phyloP scores from a whole-genome alignment of 2,113 vertebrate genomes.

The Turnix velox region DNA sequence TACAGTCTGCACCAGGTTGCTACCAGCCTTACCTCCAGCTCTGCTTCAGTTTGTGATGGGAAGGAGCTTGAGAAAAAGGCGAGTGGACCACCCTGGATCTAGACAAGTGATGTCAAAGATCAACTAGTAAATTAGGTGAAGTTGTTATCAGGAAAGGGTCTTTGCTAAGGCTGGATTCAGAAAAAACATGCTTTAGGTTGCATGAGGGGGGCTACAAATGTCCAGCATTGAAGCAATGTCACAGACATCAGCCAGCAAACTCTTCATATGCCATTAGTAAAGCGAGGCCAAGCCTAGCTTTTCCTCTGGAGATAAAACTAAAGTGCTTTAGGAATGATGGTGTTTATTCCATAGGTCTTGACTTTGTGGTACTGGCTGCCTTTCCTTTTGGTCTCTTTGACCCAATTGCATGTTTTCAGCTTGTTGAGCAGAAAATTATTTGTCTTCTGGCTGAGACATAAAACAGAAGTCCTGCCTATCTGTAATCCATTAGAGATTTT shows the following conservation, averaged over 20 bases:
- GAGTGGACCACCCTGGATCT: not conserved
- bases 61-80: not conserved
- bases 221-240: not conserved
- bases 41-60: not conserved
- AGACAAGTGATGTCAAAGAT: not conserved
- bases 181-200: not conserved
- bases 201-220: not conserved
- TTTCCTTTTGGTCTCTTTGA: not conserved
- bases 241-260: not conserved
- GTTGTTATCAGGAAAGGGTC: not conserved
- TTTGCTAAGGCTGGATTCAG: not conserved
- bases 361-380: not conserved
- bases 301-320: not conserved
- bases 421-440: not conserved
- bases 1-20: not conserved
- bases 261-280: not conserved
- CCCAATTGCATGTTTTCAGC: not conserved
- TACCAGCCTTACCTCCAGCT: not conserved
- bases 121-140: not conserved
- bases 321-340: not conserved
- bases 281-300: not conserved
- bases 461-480: not conserved
- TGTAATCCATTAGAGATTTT: not conserved
- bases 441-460: not conserved
- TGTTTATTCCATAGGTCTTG: not conserved